A percentile compares a stretch with the other conserved stretches of the same genome.
These are phyloP conservation scores for Andricus grossulariae DNA, from an alignment of 1,140 invertebrate species.

Conservation along the genomic window DNA sequence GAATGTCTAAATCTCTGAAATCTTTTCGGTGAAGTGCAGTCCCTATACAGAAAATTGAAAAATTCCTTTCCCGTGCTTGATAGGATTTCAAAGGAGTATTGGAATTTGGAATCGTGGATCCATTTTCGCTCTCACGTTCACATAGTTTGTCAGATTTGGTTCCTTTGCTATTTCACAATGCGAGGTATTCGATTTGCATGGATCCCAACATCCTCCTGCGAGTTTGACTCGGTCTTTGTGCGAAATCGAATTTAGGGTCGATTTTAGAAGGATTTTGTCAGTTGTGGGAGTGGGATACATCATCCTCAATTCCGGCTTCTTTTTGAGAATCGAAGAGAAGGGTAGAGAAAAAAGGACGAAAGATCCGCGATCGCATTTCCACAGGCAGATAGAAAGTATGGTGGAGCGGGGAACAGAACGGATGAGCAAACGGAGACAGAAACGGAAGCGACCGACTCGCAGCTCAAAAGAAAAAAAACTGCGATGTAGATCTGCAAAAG, in stretches of 20 bases:
- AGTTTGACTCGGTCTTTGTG: conserved; percentile 24
- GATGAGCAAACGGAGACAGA: conserved; percentile 19
- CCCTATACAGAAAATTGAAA: conserved; percentile 1
- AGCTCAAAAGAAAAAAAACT: not conserved
- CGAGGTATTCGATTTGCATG: conserved; percentile 27
- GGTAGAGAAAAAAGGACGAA: not conserved
- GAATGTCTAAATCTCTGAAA: too few relatives aligned
- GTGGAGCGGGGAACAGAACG: not conserved
- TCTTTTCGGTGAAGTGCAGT: not conserved
- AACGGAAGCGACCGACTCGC: not conserved
- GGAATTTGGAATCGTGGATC: conserved; percentile 19
- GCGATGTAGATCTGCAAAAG: conserved; percentile 9
- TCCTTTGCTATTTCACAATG: conserved; percentile 27
- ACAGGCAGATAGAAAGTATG: not conserved
- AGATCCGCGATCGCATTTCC: not conserved
- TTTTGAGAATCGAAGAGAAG: conserved; percentile 18
- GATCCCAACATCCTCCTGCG: conserved; percentile 17
- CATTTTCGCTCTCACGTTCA: conserved; percentile 24
- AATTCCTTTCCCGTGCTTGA: conserved; percentile 14
- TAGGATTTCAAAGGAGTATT: conserved; percentile 23
- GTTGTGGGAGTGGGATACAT: not conserved
- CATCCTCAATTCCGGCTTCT: conserved; percentile 14
- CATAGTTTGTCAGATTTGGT: conserved; percentile 31
- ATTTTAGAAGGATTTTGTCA: conserved; percentile 25
- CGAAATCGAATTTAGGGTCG: conserved; percentile 28